Percentiles rank a stretch among this genome's conserved stretches.
Conservation (phyloP, 2,888 invertebrate species). For the Trissolcus japonicus region DNA sequence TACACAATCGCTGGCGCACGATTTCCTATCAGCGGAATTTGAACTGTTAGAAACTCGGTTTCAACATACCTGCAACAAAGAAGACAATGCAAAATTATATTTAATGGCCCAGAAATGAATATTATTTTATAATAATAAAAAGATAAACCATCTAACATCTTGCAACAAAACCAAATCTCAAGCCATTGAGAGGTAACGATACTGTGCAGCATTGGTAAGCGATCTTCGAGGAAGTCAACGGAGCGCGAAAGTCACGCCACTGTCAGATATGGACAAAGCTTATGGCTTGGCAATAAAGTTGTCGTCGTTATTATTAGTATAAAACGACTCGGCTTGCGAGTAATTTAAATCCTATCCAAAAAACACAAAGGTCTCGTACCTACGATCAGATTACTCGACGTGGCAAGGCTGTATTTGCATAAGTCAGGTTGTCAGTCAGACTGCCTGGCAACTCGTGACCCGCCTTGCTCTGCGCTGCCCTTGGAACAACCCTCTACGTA, state of each 20-base stretch:
- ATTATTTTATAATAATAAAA: too few species aligned
- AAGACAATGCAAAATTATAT: conserved; percentile 4
- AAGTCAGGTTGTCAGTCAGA: conserved; percentile 76
- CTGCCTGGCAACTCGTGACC: conserved; percentile 74
- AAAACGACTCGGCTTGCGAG: conserved; percentile 66
- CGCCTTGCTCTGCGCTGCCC: conserved; percentile 57
- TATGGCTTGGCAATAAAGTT: conserved; percentile 58
- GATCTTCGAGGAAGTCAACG: conserved; percentile 34
- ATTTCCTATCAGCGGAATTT: neutral
- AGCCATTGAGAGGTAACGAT: conserved; percentile 6
- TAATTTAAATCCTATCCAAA: conserved; percentile 70
- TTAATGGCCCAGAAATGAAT: neutral
- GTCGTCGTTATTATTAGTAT: conserved; percentile 63
- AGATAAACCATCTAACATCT: too few species aligned
- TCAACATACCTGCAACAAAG: conserved; percentile 33
- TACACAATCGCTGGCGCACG: neutral
- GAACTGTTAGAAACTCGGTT: neutral
- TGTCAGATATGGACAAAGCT: conserved; percentile 36
- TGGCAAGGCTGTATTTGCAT: conserved; percentile 72
- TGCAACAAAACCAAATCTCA: too few species aligned
- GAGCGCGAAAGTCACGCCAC: conserved; percentile 28
- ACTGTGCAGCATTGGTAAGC: conserved; percentile 21
- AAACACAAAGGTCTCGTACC: conserved; percentile 65
- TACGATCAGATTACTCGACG: conserved; percentile 56
- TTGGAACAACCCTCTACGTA: conserved; percentile 54